Conservation (phyloP, 2,888 invertebrate species). For the Odontomyia ornata region DNA sequence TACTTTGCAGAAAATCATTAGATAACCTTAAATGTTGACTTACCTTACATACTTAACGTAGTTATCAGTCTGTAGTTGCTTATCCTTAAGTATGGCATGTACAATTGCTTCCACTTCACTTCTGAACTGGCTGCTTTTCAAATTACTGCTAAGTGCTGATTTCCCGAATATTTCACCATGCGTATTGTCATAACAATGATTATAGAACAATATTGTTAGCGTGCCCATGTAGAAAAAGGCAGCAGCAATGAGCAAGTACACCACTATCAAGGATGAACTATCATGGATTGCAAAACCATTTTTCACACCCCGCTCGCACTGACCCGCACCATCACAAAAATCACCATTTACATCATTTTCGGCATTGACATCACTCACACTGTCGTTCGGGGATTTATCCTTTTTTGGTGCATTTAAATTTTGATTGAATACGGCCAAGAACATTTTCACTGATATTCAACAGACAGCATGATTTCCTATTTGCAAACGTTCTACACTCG, state of each 20-base stretch:
- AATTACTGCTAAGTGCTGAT: constrained; percentile 45
- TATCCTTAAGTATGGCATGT: constrained; percentile 43
- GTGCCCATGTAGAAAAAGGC: constrained; percentile 58
- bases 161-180: constrained; percentile 17
- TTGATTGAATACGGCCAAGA: constrained; percentile 28
- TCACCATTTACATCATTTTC: constrained; percentile 27
- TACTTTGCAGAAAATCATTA: too few relatives aligned
- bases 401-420: constrained; percentile 19
- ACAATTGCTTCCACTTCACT: constrained; percentile 46
- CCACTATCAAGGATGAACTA: constrained; percentile 14
- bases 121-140: constrained; percentile 44
- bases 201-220: constrained; percentile 58
- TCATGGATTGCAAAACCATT: background rate
- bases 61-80: constrained; percentile 47
- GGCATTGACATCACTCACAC: background rate
- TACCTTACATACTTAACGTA: constrained; percentile 49
- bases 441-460: constrained; percentile 38
- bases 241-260: constrained; percentile 59
- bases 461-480: constrained; percentile 11
- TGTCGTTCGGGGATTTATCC: background rate
- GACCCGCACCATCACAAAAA: background rate
- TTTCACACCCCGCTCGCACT: constrained; percentile 11
- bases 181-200: constrained; percentile 50
- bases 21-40: background rate
- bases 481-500: background rate